Base-by-base conservation (phyloP, 2,113 vertebrate genomes). In the Cromileptes altivelis region DNA sequence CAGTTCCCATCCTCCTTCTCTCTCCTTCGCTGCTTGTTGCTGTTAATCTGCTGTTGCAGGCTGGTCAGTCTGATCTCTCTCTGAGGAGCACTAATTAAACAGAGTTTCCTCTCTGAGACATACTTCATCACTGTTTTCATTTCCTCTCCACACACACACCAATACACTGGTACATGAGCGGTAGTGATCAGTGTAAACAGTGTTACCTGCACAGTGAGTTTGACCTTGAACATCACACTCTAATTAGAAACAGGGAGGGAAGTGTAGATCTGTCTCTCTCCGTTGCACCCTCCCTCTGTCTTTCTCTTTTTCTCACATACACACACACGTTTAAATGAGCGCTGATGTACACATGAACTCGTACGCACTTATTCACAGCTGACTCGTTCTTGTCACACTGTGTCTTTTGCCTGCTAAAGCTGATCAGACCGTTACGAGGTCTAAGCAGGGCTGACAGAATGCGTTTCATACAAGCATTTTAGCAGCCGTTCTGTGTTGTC, bases 81-180 rank as follows among this genome's bases (percentile, higher is more conserved):
- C 84, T 7, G n/a, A 8, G 18, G 70, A 87, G 52, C 63, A 6
- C 70, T 88, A 82, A 90, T 89, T 89, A 88, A 78, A 83, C 67
- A 75, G 27, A 53, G 53, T 67, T 83, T 85, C 74, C 68, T 60
- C 57, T 75, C 57, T 0, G 8, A 78, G 30, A 74, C 49, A 49
- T 50, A 23, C 70, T 82, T 63, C 67, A 81, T 70, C 80, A 90
- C 45, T 45, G 52, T 11, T 61, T 33, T 75, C 56, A 62, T 75
- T 78, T 60, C 79, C 79, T 74, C 25, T 57, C 49, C 67, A 40
- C 70, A 11, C 21, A 55, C 74, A 72, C 52, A 72, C 52, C 81
- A 12, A 77, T 3, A 67, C 1, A 30, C 23, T 1, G 25, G 1
- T 10, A 61, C 33, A 49, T 23, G 23, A 45, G 42, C 30, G 23